These are phyloP conservation scores for Periparus ater DNA, from an alignment of 2,797 vertebrate genomes.

Conservation along the genomic window DNA sequence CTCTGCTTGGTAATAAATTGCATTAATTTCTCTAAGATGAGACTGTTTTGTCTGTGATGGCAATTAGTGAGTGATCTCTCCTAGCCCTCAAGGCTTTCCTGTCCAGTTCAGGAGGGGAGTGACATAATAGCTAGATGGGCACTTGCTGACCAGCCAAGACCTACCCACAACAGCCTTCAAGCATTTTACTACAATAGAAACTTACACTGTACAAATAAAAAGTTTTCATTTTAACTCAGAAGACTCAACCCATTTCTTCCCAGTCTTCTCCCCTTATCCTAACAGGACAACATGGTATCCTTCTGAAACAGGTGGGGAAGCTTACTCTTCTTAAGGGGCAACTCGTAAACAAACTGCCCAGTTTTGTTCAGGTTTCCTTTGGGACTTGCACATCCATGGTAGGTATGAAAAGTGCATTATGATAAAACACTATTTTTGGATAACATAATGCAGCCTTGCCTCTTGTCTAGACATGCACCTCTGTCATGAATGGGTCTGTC, in stretches of 20 bases:
- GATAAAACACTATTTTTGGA: background rate
- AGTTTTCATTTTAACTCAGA: background rate
- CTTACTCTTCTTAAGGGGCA: background rate
- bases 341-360: background rate
- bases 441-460: background rate
- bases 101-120: background rate
- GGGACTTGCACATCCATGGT: background rate
- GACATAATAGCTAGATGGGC: background rate
- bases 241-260: background rate
- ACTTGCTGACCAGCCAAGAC: background rate
- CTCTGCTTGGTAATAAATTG: background rate
- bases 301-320: background rate
- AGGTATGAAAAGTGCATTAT: background rate
- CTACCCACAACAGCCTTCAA: background rate
- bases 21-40: background rate
- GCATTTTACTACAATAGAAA: background rate
- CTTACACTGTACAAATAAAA: background rate
- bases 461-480: background rate
- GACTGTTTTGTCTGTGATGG: background rate
- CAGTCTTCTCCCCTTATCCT: background rate
- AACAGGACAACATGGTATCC: background rate
- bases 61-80: background rate
- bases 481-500: background rate
- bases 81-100: background rate
- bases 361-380: background rate